Base-by-base conservation (phyloP, 2,797 vertebrate species). In the Hydrocynus forskahlii region DNA sequence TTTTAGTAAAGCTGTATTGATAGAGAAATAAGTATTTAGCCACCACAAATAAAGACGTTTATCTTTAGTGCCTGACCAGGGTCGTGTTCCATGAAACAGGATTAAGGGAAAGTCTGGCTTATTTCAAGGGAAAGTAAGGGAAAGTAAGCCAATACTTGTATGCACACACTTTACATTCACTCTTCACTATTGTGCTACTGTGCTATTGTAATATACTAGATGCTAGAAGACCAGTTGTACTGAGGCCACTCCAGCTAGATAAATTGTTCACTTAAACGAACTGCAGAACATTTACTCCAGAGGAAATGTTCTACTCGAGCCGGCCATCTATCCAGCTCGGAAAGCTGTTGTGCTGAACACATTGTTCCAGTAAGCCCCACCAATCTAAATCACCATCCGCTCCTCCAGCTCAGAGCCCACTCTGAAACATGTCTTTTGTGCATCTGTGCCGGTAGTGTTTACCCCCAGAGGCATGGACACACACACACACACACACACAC, bases 391-490 rank as follows among this genome's bases (percentile, higher is more conserved):
- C 67, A 76, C 64, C 52, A 14, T 55, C 64, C 43, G 25, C 4
- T 81, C 21, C 54, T 69, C 10, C 25, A 59, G 21, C 73, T 71
- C 40, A 21, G 63, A 43, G 70, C 40, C 0, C 9, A 40, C 52
- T 73, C 79, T 67, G 68, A 84, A 76, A 55, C 63, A 55, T 40
- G 40, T 43, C 43, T 80, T 19, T 50, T 60, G 29, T 70, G 78
- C 79, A 66, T 79, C 75, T 66, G 23, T 68, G 21, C 43, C 60
- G 29, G 25, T 64, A 80, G 78, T 81, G 83, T 80, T 80, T 83
- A 69, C 79, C 66, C 75, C 35, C 1, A 29, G 59, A 52, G 71
- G 75, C 43, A 76, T 43, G 64, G 29, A 21, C 45, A 78, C 71
- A 78, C 52, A 81, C 64, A 80, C 54, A 21, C 38, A n/a, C 43